Conservation (phyloP, 2,113 vertebrate genomes). For the Zosterops borbonicus region DNA sequence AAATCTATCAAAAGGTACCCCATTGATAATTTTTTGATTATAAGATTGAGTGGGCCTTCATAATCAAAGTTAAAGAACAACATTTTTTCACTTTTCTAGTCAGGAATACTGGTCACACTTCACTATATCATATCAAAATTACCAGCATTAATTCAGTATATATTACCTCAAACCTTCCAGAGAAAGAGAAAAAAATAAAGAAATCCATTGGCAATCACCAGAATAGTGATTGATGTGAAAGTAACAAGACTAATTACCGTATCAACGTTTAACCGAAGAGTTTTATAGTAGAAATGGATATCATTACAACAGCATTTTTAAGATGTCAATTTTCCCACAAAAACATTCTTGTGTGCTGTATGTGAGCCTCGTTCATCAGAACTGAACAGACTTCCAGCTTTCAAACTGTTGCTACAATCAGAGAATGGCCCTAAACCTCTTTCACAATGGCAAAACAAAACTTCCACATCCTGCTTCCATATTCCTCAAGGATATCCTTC, state of each 20-base stretch:
- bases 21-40: not conserved
- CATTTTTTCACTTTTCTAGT: not conserved
- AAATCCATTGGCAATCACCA: not conserved
- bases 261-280: not conserved
- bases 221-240: not conserved
- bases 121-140: not conserved
- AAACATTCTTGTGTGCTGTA: not conserved
- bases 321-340: not conserved
- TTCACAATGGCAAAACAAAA: not conserved
- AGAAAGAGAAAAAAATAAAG: not conserved
- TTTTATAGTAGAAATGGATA: not conserved
- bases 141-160: not conserved
- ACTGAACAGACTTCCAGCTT: not conserved
- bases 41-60: not conserved
- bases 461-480: not conserved
- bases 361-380: not conserved
- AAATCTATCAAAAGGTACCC: not conserved
- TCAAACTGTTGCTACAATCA: not conserved
- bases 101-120: not conserved
- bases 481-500: slow-evolving; percentile 27
- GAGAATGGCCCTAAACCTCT: not conserved
- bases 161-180: not conserved
- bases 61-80: not conserved
- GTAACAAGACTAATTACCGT: not conserved
- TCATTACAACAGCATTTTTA: not conserved